Base-by-base conservation (phyloP, 2,113 vertebrate species). In the Fukomys damarensis region DNA sequence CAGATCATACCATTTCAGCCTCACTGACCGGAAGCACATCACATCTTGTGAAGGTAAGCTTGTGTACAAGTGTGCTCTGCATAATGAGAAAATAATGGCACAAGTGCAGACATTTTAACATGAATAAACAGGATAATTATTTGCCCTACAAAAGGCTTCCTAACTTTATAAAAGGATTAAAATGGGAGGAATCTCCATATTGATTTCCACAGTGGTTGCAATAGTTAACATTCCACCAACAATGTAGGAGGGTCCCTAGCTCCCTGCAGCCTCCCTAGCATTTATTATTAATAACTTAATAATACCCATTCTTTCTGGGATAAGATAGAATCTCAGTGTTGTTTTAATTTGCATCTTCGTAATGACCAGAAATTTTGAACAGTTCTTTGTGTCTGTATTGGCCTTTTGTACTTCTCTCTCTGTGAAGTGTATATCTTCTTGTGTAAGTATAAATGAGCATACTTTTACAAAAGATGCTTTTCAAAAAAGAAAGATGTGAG, bases 381-480 rank as follows among this genome's bases (percentile, higher is more conserved):
- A 49, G 30, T 49, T 77, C 43, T 49, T 77, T 14, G 16, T 17
- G 11, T 46, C 7, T 17, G 46, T 77, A 3, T 49, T 77, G 43
- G 7, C 43, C 43, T 24, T 77, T 49, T 77, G 43, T 77, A 77
- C 43, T 77, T 49, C 28, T 77, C 46, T 3, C 70, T 43, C 41
- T 43, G 70, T 6, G 11, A 43, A 72, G 38, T 41, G 4, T 43
- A 28, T 43, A 59, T 87, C 80, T 86, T 28, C n/a, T 83, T 92
- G 85, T 66, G 68, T 93, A 63, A 24, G 3, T 95, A 94, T 46
- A 96, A 89, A 86, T 77, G 20, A 94, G 82, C 22, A 80, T 54
- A 59, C 30, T 90, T 98, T 89, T 87, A 22, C 19, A 86, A 56
- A 46, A 56, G 9, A 84, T 49, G 17, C 46, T 92, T 96, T 68